Evolutionary conservation across 2,888 invertebrate species (phyloP), one percentile per base, ranked within the genome.

Genomic region (Cheiracanthium punctorium): DNA sequence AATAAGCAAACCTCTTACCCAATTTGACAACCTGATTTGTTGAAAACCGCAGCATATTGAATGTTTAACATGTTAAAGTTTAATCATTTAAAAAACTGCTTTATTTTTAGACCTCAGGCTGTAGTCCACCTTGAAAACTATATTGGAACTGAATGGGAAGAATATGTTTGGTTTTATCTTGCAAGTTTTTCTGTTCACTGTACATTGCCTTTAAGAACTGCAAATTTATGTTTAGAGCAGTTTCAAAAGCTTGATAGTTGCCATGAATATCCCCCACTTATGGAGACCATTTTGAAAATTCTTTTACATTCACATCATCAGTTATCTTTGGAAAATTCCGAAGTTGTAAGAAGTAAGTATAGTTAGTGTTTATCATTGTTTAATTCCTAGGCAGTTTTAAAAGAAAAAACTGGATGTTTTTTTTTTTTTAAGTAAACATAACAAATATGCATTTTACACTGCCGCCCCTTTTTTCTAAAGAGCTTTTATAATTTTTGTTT

Each of bases 181-280:
- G 90, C 91, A 20, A 90, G 90, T 71, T 88, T 91, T 28, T 90
- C 94, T 20, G 37, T 28, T 8, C 79, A 71, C 92, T 93, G 0
- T 93, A 93, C 88, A 92, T 93, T 58, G 91, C 93, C 8, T 92
- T 94, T 89, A 91, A 92, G n/a, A 92, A 93, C 88, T 0, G 41
- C 33, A 17, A n/a, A 77, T 33, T 24, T 29, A 5, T 64, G 43
- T n/a, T 29, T 84, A 8, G 72, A 52, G 52, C 72, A 73, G 30
- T 79, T 72, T 52, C 48, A 79, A 37, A 73, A 73, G n/a, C 17
- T 10, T n/a, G 8, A 30, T 2, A 14, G 24, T 67, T 37, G 24
- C 52, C 67, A 65, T 17, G 69, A 0, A 67, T 67, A n/a, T 14
- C 20, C 0, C 24, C 14, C 75, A 20, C 90, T 90, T 5, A 84